Evolutionary conservation across 2,113 vertebrate genomes (phyloP).

Genomic region (Hypocryptadius cinnamomeus): DNA sequence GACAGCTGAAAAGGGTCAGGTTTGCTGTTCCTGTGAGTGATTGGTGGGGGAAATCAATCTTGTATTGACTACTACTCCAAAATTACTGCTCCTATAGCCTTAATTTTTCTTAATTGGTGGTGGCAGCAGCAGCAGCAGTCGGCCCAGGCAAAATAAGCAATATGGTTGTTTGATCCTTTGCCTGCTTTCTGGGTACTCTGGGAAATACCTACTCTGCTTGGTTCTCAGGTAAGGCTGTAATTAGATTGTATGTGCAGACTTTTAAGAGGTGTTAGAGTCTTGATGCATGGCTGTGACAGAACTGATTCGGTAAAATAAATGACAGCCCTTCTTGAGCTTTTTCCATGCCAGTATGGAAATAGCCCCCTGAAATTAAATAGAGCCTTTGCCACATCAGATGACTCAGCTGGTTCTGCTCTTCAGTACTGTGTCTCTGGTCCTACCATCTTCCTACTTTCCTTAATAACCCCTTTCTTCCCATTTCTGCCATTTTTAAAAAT

Average conservation of each 20-base stretch:
- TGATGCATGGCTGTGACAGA: not conserved
- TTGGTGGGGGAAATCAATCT: not conserved
- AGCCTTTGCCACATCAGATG: not conserved
- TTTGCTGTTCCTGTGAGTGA: not conserved
- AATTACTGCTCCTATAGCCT: not conserved
- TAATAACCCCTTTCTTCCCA: not conserved
- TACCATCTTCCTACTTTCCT: not conserved
- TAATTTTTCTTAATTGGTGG: not conserved
- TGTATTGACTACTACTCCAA: not conserved
- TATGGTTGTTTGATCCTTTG: not conserved
- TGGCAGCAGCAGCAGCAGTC: not conserved
- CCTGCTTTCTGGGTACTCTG: not conserved
- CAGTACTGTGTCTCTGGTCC: not conserved
- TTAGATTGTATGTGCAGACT: not conserved
- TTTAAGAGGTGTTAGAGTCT: not conserved
- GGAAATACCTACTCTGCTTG: not conserved
- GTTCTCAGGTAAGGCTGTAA: not conserved
- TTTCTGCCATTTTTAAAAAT: not conserved
- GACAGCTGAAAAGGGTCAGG: not conserved
- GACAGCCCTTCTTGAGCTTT: not conserved
- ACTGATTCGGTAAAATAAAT: not conserved
- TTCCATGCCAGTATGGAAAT: not conserved
- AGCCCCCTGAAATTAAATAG: not conserved
- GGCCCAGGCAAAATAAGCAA: not conserved
- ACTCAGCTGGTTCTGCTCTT: not conserved